Evolutionary conservation across 2,888 invertebrate species (phyloP).

Genomic region (Apodemia zela): DNA sequence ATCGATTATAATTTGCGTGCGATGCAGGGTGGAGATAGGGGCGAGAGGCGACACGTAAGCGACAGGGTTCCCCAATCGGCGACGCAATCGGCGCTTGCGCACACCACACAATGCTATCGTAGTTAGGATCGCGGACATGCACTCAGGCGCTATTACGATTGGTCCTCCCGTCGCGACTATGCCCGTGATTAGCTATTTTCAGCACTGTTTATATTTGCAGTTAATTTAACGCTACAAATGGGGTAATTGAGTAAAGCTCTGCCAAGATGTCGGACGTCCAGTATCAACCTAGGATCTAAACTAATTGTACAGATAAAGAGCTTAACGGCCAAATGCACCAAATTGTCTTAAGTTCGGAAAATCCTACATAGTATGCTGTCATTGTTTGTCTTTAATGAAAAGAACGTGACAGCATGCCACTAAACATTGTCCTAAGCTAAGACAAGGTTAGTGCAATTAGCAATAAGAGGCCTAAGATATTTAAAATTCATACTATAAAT

Average conservation of each 20-base stretch:
- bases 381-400: no score
- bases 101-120: slow-evolving; percentile 75
- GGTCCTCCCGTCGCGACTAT: slow-evolving; percentile 58
- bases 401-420: no score
- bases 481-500: no score
- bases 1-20: slow-evolving; percentile 81
- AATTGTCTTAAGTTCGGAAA: no score
- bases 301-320: background rate
- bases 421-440: no score
- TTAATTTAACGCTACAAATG: slow-evolving; percentile 23
- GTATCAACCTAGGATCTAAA: background rate
- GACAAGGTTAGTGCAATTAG: no score
- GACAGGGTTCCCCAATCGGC: slow-evolving; percentile 73
- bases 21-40: slow-evolving; percentile 68
- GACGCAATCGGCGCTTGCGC: slow-evolving; percentile 68
- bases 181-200: slow-evolving; percentile 61
- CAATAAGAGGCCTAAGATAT: background rate
- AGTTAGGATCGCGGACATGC: slow-evolving; percentile 71
- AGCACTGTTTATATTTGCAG: slow-evolving; percentile 36
- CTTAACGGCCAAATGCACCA: no score
- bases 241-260: slow-evolving; percentile 1
- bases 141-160: slow-evolving; percentile 72
- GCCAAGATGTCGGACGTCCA: background rate
- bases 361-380: no score
- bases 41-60: slow-evolving; percentile 72